Evolutionary conservation across 2,113 vertebrate species (phyloP), one percentile per base, ranked within the genome.

Genomic region (Ptilonorhynchus violaceus): DNA sequence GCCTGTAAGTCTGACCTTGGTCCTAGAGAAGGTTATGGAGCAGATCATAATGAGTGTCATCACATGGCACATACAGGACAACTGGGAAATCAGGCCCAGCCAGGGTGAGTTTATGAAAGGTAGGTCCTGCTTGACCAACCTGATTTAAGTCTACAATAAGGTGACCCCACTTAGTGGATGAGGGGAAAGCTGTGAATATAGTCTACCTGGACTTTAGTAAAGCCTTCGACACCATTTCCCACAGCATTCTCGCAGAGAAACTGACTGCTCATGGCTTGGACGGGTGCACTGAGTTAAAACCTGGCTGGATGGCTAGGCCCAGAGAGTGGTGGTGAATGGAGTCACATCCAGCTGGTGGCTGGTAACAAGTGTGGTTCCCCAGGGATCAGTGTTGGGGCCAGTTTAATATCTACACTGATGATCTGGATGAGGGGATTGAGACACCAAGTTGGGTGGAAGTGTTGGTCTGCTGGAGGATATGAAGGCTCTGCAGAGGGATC

Each of bases 291-390:
- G 52, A 12, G 9, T n/a, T 2, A 47, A 30, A 67, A 39, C 3
- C n/a, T 53, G 41, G 21, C 25, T 42, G 55, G 31, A 3, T 55
- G 79, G 41, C 30, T 15, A 20, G 39, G n/a, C 55, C 16, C 21
- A 53, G 47, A 8, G 23, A 19, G 3, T 2, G n/a, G 14, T 41
- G 39, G 16, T 31, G 47, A 55, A 19, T 27, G 47, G 21, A 7
- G 30, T n/a, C 37, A 31, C 44, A 60, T 33, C 33, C 33, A 30
- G 28, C 39, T n/a, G 53, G 69, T 1, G 2, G 13, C 6, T 3
- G 0, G 1, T 47, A 25, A 16, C 41, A 8, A 16, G n/a, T n/a
- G 69, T 7, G 46, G 47, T 1, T 52, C 37, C 27, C 11, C 20
- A 24, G 23, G 7, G 20, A 11, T 25, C 28, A 82, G 33, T 28